Evolutionary conservation across 2,888 invertebrate genomes (phyloP).

Genomic region (Hirtodrosophila trivittata): DNA sequence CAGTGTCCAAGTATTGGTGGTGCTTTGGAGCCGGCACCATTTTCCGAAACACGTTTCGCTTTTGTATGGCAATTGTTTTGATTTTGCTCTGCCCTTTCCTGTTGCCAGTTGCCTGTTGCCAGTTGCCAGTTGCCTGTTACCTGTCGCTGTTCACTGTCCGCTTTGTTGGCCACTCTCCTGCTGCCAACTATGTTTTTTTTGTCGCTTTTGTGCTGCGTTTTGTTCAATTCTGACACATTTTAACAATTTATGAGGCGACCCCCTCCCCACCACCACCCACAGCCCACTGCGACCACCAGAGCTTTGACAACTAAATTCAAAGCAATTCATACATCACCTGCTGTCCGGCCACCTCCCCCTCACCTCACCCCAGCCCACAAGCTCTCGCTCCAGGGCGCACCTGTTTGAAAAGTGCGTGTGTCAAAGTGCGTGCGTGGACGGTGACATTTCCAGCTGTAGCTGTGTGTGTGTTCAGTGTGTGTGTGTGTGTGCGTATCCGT

Average conservation of each 20-base stretch:
- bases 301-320: slow-evolving; percentile 82
- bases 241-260: slow-evolving; percentile 78
- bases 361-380: neutral
- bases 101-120: slow-evolving; percentile 46
- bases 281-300: slow-evolving; percentile 7
- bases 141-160: slow-evolving; percentile 37
- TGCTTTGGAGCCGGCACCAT: slow-evolving; percentile 21
- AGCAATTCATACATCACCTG: slow-evolving; percentile 79
- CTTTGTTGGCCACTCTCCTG: slow-evolving; percentile 55
- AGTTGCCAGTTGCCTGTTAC: slow-evolving; percentile 13
- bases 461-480: neutral
- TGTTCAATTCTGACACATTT: slow-evolving; percentile 70
- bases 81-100: slow-evolving; percentile 64
- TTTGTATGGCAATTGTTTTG: slow-evolving; percentile 63
- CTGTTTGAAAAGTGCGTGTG: slow-evolving; percentile 75
- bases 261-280: slow-evolving; percentile 19
- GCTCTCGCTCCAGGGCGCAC: slow-evolving; percentile 36
- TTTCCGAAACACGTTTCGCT: slow-evolving; percentile 45
- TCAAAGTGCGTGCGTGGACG: slow-evolving; percentile 73
- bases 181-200: slow-evolving; percentile 47
- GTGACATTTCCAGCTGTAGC: slow-evolving; percentile 61
- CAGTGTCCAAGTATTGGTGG: slow-evolving; percentile 14
- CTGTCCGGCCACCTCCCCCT: slow-evolving; percentile 16
- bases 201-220: slow-evolving; percentile 43
- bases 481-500: slow-evolving; percentile 22